Base-by-base conservation (phyloP, 2,888 invertebrate species). In the Sphaerophoria taeniata region DNA sequence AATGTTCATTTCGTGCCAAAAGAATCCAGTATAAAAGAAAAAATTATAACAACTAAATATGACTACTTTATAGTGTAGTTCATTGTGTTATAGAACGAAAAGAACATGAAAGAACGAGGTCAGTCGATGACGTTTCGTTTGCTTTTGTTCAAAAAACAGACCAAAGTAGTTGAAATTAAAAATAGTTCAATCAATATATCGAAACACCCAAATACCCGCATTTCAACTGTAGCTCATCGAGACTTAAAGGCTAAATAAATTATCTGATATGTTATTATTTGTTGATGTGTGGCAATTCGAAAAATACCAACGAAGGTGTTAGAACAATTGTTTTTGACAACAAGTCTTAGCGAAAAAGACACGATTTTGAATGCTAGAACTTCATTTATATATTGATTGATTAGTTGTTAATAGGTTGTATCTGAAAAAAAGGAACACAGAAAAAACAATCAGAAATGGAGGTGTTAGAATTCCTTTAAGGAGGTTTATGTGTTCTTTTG, bases 151-250 rank as follows among this genome's bases (percentile, higher is more conserved):
- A 45, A 36, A 36, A 36, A 53, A 55, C 36, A 72, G 55, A 55
- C 16, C 39, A 43, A 56, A 9, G n/a, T n/a, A 33, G 47, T 47
- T 60, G 55, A 24, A 11, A 71, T 80, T 80, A 80, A 80, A 85
- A 85, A 85, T 80, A 80, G 69, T 75, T 60, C 73, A 85, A 80
- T 80, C 84, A 60, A 85, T 80, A 85, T 43, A 33, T 33, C n/a
- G n/a, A n/a, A 45, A 43, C 7, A 43, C 39, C 11, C 39, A 36
- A 36, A 36, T 6, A 36, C 36, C 7, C 36, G n/a, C n/a, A n/a
- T n/a, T n/a, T n/a, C n/a, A n/a, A n/a, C 36, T 36, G 7, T 36
- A 36, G 16, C 16, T 36, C 49, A 49, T 7, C 11, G 43, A n/a
- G 75, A 31, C 65, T 74, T 34, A 56, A 55, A 51, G 51, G 47